Base-by-base conservation (phyloP, 2,888 invertebrate species). In the Strigamia maritima region DNA sequence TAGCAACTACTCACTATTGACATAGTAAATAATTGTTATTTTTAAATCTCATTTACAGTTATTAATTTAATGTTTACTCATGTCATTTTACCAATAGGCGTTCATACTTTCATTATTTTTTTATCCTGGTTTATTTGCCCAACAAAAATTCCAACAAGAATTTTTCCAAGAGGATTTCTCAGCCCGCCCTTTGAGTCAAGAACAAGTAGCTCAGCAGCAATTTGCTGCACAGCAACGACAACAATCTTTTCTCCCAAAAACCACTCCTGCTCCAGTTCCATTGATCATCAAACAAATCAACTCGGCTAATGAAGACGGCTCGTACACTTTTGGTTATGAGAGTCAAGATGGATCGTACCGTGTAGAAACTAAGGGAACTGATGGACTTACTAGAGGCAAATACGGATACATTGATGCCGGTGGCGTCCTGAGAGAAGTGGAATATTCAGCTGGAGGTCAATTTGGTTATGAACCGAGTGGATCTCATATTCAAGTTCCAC, bases 341-440 rank as follows among this genome's bases (percentile, higher is more conserved):
- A 93, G 93, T 2, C 93, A 92, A 76, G 94, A 94, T 85, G 94
- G 94, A 3, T 92, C 93, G 0, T 94, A 93, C 86, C 93, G 94
- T 88, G 93, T 94, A 84, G 94, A 92, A 86, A 94, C 93, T 2
- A 87, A 94, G 80, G 94, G 93, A 76, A 92, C 92, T 0, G 94
- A 94, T 86, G 94, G 94, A 10, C 92, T 93, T 85, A 92, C 93
- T 81, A 93, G 93, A 85, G 93, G 93, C 60, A 93, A 93, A 78
- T 94, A 93, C 84, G 94, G 94, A 70, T 94, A 92, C 85, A 89
- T 93, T 76, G 93, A 94, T 86, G 90, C 90, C 80, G 89, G 90
- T 84, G 93, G 94, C 8, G 91, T 92, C 85, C 90, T 93, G 80
- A 93, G 93, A 87, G 89, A 93, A 79, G 92, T 94, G 78, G 92